phyloP scores from a whole-genome alignment of 2,113 vertebrate genomes.

The Centropristis striata region DNA sequence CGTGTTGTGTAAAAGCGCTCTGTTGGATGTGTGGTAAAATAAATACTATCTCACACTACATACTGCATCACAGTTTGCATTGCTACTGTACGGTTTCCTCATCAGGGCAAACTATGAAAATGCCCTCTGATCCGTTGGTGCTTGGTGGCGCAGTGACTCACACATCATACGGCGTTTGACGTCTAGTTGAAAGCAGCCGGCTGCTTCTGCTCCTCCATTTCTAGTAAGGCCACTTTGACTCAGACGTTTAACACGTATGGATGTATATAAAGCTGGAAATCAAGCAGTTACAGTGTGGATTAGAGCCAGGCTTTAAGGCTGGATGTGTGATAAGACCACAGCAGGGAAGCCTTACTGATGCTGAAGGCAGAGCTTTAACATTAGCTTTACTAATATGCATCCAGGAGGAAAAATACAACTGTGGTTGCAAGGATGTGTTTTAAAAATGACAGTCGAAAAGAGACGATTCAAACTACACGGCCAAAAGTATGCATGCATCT shows the following conservation, averaged over 20 bases:
- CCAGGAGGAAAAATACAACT: not conserved
- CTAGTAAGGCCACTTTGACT: not conserved
- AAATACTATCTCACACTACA: not conserved
- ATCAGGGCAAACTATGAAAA: conserved; percentile 9
- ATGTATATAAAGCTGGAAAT: conserved; percentile 27
- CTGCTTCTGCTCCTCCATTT: not conserved
- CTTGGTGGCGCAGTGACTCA: conserved; percentile 24
- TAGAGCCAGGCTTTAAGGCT: conserved; percentile 16
- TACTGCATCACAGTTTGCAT: not conserved
- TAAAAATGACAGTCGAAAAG: not conserved
- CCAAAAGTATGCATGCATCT: not conserved
- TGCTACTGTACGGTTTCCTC: not conserved
- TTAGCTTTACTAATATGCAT: conserved; percentile 1
- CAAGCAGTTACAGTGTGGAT: conserved; percentile 34
- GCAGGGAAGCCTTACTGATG: conserved; percentile 19
- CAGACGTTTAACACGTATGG: conserved; percentile 10
- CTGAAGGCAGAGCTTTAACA: conserved; percentile 1
- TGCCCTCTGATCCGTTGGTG: conserved; percentile 17
- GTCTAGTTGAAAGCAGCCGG: conserved; percentile 32
- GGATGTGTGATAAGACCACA: not conserved
- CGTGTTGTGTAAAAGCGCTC: too few relatives aligned
- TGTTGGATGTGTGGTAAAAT: not conserved
- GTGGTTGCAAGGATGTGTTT: not conserved
- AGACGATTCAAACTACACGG: not conserved
- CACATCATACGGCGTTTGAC: conserved; percentile 31